Conservation (phyloP, 2,888 invertebrate genomes). For the Physocephala rufipes region DNA sequence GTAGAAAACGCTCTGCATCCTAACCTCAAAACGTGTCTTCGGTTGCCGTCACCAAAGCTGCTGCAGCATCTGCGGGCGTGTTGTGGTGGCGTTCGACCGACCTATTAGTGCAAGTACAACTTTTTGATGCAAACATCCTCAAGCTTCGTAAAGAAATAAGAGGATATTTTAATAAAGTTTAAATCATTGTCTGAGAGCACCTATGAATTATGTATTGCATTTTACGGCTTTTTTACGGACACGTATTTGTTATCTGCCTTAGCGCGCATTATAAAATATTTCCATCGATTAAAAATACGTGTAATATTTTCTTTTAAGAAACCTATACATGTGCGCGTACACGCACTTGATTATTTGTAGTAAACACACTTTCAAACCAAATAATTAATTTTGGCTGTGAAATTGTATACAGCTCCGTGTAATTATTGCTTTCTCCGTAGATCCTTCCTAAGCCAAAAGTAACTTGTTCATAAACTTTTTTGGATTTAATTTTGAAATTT, state of each 20-base stretch:
- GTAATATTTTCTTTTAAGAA: slow-evolving; percentile 16
- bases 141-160: no score
- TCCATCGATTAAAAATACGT: slow-evolving; percentile 22
- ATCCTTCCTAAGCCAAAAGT: no score
- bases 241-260: not conserved
- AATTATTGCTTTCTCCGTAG: no score
- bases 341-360: not conserved
- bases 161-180: not conserved
- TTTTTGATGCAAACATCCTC: not conserved
- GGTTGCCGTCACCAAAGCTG: slow-evolving; percentile 37
- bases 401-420: no score
- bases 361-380: slow-evolving; percentile 32
- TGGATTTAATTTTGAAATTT: no score
- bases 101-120: slow-evolving; percentile 3
- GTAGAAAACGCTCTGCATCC: slow-evolving; percentile 40
- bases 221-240: not conserved
- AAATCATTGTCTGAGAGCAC: not conserved
- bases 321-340: not conserved
- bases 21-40: slow-evolving; percentile 56
- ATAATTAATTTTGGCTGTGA: no score
- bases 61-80: not conserved
- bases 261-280: slow-evolving; percentile 26
- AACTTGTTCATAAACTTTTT: no score
- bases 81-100: slow-evolving; percentile 38
- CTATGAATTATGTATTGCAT: not conserved